phyloP scores from a whole-genome alignment of 2,888 invertebrate genomes.

The Acanthococcus lagerstroemiae region DNA sequence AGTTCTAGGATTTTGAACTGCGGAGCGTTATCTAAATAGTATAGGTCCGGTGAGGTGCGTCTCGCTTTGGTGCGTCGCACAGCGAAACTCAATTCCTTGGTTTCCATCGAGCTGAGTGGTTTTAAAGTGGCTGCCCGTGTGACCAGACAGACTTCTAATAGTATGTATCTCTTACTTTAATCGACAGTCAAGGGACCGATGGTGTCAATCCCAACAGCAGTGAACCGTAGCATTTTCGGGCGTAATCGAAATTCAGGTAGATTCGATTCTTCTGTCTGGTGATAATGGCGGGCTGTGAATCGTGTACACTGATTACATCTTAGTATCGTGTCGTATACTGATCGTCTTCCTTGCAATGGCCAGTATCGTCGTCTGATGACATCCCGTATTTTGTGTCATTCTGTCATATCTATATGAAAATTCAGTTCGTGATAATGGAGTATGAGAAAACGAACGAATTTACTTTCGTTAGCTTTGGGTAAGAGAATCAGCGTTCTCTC shows the following conservation, averaged over 20 bases:
- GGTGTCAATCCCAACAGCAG: not conserved
- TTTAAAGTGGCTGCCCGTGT: not conserved
- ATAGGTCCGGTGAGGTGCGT: not conserved
- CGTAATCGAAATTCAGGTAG: not conserved
- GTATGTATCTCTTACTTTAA: not conserved
- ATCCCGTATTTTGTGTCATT: not conserved
- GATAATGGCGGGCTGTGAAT: not conserved
- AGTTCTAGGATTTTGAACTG: not conserved
- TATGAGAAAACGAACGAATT: not conserved
- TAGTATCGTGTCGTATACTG: not conserved
- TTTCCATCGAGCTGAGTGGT: not conserved
- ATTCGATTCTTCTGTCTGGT: no score
- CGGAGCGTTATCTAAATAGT: not conserved
- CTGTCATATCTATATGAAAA: not conserved
- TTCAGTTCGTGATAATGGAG: not conserved
- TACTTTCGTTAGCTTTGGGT: no score
- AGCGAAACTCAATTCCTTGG: not conserved
- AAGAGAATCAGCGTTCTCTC: not conserved
- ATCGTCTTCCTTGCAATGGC: not conserved
- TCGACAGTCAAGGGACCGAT: not conserved
- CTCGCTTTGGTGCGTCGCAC: not conserved
- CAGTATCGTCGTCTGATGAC: not conserved
- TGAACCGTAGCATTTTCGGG: not conserved
- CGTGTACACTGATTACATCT: not conserved
- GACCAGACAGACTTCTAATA: not conserved